These are phyloP conservation scores for Clamator glandarius DNA, from an alignment of 2,797 vertebrate species.

Conservation along the genomic window DNA sequence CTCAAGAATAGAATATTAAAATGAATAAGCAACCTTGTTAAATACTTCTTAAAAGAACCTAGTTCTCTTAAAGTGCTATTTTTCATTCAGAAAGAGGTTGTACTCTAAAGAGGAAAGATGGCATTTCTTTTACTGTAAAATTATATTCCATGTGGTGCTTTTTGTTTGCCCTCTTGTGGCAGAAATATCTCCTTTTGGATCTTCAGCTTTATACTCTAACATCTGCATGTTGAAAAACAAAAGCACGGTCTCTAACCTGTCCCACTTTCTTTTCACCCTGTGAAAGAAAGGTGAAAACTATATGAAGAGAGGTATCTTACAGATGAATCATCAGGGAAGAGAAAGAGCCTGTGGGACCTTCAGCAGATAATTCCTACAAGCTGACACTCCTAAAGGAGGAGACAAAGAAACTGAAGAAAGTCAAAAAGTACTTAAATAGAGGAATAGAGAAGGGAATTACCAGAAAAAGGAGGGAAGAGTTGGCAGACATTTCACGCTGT, in stretches of 20 bases:
- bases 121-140: not conserved
- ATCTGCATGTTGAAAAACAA: not conserved
- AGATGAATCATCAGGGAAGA: not conserved
- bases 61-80: not conserved
- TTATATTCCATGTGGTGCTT: not conserved
- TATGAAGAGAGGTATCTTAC: not conserved
- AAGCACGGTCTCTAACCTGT: not conserved
- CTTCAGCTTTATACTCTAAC: not conserved
- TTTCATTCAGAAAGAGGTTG: not conserved
- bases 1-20: not conserved
- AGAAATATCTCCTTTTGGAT: not conserved
- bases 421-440: not conserved
- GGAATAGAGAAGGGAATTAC: constrained; percentile 27
- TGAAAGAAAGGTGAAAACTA: not conserved
- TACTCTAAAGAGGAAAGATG: not conserved
- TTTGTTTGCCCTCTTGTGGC: not conserved
- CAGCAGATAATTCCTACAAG: not conserved
- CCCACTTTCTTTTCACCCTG: not conserved
- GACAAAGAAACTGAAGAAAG: constrained; percentile 4
- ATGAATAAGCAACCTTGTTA: not conserved
- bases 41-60: not conserved
- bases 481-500: not conserved
- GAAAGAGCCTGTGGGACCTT: not conserved
- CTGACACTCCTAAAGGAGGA: not conserved
- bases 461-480: constrained; percentile 42